Base-by-base conservation (phyloP, 92 coral and sea anemone species). In the Isaurus tuberculatus region DNA sequence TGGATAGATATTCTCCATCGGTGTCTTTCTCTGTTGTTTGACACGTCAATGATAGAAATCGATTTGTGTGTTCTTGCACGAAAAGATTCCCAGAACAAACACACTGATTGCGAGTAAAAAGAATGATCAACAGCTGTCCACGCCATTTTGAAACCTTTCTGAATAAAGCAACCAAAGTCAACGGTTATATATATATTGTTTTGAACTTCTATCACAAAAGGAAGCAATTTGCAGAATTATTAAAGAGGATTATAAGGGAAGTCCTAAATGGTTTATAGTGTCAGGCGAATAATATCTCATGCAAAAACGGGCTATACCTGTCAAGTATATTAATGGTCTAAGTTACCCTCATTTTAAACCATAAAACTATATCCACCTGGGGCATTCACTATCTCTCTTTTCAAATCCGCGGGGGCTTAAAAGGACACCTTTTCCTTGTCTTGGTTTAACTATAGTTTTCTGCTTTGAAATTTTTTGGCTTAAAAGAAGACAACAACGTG, bases 81-180 rank as follows among this genome's bases (percentile, higher is more conserved):
- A 22, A 31, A 75, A 77, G 51, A 32, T 23, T 77, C 44, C 37
- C 10, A 70, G 81, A 75, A 55, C 64, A 60, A 58, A 77, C 65
- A 60, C 26, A 27, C 19, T 57, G 25, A 75, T 33, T 75, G 81
- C n/a, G 25, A 20, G 51, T 55, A 57, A 57, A 63, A 27, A 22
- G 4, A 23, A 22, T 15, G 20, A 5, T 17, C 43, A 34, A 57
- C 51, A 77, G 82, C 82, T 58, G 82, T 44, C 70, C 70, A 58
- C 70, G 28, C 69, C 34, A 55, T 31, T 34, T 33, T 36, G 19
- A n/a, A 58, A 77, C 49, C 19, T 43, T 70, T 72, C 78, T 53
- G 81, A 77, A 58, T 77, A 57, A 77, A 57, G 70, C 32, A 77
- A 60, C 69, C 27, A 74, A 33, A 34, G 31, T 23, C 31, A 72